Conservation (phyloP, 2,888 invertebrate genomes). For the Drepanosiphum platanoidis region DNA sequence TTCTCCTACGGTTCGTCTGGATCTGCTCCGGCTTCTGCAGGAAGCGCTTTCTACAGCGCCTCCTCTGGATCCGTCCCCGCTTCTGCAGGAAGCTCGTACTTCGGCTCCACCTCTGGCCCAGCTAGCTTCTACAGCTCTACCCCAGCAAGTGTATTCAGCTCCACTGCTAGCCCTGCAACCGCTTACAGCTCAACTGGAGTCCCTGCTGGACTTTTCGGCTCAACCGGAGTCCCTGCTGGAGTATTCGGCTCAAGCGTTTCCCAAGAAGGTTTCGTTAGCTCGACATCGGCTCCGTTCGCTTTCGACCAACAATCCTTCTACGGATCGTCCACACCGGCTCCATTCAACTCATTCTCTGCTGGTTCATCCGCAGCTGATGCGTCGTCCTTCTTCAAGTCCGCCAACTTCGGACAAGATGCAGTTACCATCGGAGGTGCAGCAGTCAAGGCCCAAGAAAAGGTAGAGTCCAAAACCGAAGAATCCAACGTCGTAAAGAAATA, state of each 20-base stretch:
- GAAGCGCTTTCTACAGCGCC: not conserved
- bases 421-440: slow-evolving; percentile 30
- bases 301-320: not conserved
- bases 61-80: not conserved
- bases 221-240: not conserved
- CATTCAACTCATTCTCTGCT: slow-evolving; percentile 24
- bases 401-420: slow-evolving; percentile 3
- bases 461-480: slow-evolving; percentile 43
- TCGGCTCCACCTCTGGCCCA: slow-evolving; percentile 40
- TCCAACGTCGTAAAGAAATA: slow-evolving; percentile 27
- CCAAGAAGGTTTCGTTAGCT: slow-evolving; percentile 42
- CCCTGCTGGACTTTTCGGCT: slow-evolving; percentile 15
- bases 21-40: not conserved
- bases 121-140: slow-evolving; percentile 35
- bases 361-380: slow-evolving; percentile 10
- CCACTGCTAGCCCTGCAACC: slow-evolving; percentile 9
- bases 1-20: slow-evolving; percentile 10
- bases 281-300: slow-evolving; percentile 10
- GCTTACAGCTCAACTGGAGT: slow-evolving; percentile 12
- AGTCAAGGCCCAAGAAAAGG: not conserved
- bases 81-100: not conserved
- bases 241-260: slow-evolving; percentile 14
- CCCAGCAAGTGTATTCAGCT: not conserved
- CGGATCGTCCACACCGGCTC: slow-evolving; percentile 26
- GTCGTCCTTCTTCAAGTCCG: not conserved